Base-by-base conservation (phyloP, 2,888 invertebrate genomes). In the Caenorhabditis japonica region DNA sequence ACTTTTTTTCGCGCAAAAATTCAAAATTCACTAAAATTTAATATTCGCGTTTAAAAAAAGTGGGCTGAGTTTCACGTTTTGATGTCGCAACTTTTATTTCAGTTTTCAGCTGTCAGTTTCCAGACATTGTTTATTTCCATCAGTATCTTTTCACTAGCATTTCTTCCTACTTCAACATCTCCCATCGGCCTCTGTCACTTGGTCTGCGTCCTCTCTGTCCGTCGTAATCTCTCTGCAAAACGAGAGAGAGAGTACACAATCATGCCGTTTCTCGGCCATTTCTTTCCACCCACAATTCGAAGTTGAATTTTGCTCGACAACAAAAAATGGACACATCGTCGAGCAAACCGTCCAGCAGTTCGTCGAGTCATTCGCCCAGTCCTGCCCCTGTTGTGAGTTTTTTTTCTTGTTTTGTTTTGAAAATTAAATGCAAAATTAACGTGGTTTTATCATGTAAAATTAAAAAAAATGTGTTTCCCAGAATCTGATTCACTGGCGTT, bases 311-410 rank as follows among this genome's bases (percentile, higher is more conserved):
- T 62, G 51, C 15, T 23, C 51, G 43, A n/a, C n/a, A n/a, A n/a
- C 44, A 38, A 12, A 38, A 53, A 56, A 56, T 56, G 66, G 51
- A 66, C 56, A 36, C 19, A 36, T 56, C 56, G 1, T 51, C 47
- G 25, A 66, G 51, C 51, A 64, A 64, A 56, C 64, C 64, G 49
- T 64, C 64, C 1, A 64, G 64, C 25, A 56, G 56, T 21, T 56
- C 66, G 15, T 41, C 56, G 33, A 66, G 66, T 17, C 56, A 66
- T 43, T 66, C 66, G 30, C 51, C 56, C 4, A 66, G 56, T 51
- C 66, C 66, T 4, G 56, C 41, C 3, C 41, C 66, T 12, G 23
- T 58, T 66, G 66, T 66, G 30, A 66, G 66, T 66, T 23, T 49
- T 44, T 61, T 10, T n/a, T 5, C 36, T 39, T 13, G 1, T n/a